A percentile compares a stretch with the other conserved stretches of the same genome.
phyloP scores from a whole-genome alignment of 2,113 vertebrate genomes.

The Pluvianellus socialis region DNA sequence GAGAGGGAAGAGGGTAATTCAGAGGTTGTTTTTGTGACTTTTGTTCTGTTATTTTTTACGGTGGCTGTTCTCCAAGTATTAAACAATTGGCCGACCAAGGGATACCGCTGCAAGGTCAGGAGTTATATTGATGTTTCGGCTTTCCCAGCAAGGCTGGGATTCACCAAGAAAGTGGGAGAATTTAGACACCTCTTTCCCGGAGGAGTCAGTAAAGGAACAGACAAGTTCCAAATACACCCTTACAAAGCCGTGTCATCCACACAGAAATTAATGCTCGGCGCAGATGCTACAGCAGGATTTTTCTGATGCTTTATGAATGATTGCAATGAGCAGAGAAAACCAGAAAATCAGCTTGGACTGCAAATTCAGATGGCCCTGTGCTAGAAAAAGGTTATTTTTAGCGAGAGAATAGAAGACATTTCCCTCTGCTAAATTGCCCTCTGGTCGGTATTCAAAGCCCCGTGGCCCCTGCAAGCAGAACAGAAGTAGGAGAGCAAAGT shows the following conservation, averaged over 20 bases:
- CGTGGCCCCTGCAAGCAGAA: neutral
- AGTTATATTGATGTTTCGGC: neutral
- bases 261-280: neutral
- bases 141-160: neutral
- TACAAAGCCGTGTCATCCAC: fast-evolving
- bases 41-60: neutral
- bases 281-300: neutral
- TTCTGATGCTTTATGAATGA: neutral
- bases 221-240: neutral
- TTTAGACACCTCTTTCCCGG: neutral
- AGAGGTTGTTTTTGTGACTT: neutral
- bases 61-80: neutral
- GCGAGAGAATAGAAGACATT: neutral
- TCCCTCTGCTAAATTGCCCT: neutral
- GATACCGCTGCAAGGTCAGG: neutral
- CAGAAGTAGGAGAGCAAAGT: neutral
- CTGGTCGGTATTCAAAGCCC: neutral
- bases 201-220: neutral
- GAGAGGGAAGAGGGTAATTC: neutral
- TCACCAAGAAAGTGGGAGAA: neutral
- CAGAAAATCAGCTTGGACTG: neutral
- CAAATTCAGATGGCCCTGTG: neutral
- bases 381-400: neutral
- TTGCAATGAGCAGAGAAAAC: neutral
- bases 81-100: neutral